phyloP scores from a whole-genome alignment of 2,888 invertebrate species.

The Caradrina clavipalpis region DNA sequence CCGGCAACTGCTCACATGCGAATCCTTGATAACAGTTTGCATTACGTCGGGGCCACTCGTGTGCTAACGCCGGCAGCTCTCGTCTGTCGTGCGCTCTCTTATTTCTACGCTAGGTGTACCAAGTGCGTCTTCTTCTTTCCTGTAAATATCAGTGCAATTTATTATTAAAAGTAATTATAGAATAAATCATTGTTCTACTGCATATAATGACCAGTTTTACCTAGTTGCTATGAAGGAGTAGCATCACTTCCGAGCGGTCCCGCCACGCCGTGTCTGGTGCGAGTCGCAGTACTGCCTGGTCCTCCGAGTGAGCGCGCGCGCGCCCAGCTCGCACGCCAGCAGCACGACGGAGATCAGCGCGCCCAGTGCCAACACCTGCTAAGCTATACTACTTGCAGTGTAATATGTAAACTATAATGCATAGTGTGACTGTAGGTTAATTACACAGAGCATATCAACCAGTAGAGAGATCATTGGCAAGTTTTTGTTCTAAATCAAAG shows the following conservation, averaged over 20 bases:
- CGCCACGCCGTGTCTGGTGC: neutral
- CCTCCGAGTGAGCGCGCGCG: constrained; percentile 20
- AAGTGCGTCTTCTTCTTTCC: constrained; percentile 23
- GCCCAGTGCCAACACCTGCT: constrained; percentile 61
- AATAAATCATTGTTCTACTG: constrained; percentile 16
- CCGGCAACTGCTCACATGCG: no score
- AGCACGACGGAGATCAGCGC: constrained; percentile 53
- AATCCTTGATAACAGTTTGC: no score
- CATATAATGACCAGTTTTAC: neutral
- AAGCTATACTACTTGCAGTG: neutral
- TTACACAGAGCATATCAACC: no score
- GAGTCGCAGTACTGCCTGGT: neutral
- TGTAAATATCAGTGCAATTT: constrained; percentile 48
- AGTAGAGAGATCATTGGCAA: no score
- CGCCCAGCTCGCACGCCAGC: constrained; percentile 56
- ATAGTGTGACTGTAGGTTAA: neutral
- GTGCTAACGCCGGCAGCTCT: neutral
- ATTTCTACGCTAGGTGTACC: constrained; percentile 21
- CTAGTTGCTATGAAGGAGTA: neutral
- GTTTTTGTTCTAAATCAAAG: no score
- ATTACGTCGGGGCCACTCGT: neutral
- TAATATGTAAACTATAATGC: no score
- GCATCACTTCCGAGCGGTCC: neutral
- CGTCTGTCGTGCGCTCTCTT: neutral
- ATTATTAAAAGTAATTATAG: constrained; percentile 34